These are phyloP conservation scores for Apogon hyalosoma DNA, from an alignment of 2,797 vertebrate species.

Conservation along the genomic window DNA sequence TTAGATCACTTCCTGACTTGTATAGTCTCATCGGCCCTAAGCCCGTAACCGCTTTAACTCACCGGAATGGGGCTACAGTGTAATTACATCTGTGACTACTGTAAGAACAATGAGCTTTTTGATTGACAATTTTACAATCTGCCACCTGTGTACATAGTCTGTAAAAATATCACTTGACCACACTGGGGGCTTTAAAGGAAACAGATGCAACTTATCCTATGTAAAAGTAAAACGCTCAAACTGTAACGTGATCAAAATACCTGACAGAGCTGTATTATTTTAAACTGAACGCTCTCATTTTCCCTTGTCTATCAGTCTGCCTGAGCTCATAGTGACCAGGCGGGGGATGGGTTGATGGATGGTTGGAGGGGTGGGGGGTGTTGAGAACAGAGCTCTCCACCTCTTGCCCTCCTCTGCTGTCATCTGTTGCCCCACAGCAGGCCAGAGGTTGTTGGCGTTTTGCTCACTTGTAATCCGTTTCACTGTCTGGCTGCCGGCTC, in stretches of 20 bases:
- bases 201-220: constrained; percentile 17
- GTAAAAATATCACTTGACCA: constrained; percentile 13
- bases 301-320: constrained; percentile 68
- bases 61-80: constrained; percentile 12
- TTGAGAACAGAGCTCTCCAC: constrained; percentile 59
- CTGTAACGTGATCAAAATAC: constrained; percentile 25
- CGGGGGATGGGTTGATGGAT: constrained; percentile 34
- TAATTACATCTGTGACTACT: constrained; percentile 42
- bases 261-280: constrained; percentile 55
- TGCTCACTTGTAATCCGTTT: constrained; percentile 84
- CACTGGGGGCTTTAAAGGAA: constrained; percentile 17
- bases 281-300: constrained; percentile 67
- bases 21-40: constrained; percentile 39
- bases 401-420: constrained; percentile 76
- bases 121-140: constrained; percentile 51
- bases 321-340: constrained; percentile 54
- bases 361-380: constrained; percentile 32
- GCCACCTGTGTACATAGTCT: constrained; percentile 18
- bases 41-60: constrained; percentile 47
- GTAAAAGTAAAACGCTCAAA: constrained; percentile 17
- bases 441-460: constrained; percentile 82
- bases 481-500: constrained; percentile 81
- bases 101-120: constrained; percentile 30
- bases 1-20: constrained; percentile 54
- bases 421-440: constrained; percentile 80